These are phyloP conservation scores for Microvelia longipes DNA, from an alignment of 1,140 invertebrate species.

Conservation along the genomic window DNA sequence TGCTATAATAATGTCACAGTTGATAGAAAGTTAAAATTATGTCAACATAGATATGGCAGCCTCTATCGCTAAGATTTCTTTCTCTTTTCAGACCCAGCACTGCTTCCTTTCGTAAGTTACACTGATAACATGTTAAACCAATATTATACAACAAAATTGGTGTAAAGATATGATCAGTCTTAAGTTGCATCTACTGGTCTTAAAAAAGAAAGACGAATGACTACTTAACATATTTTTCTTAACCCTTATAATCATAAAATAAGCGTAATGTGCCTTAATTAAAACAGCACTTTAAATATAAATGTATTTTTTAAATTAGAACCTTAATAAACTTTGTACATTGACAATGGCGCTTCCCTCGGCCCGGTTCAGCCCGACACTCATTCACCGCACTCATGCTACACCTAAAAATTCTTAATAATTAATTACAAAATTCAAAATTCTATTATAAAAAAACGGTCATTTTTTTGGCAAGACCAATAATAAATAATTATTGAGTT, in stretches of 20 bases:
- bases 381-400: constrained; percentile 18
- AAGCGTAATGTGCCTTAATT: not conserved
- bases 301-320: not conserved
- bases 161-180: not conserved
- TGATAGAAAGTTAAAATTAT: too few relatives aligned
- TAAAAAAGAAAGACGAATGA: not conserved
- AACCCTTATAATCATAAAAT: not conserved
- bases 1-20: too few relatives aligned
- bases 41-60: too few relatives aligned
- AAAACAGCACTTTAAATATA: not conserved
- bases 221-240: not conserved
- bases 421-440: constrained; percentile 21
- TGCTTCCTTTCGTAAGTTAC: too few relatives aligned
- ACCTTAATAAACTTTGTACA: not conserved
- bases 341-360: not conserved
- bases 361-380: constrained; percentile 8
- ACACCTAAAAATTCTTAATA: constrained; percentile 17
- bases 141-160: too few relatives aligned
- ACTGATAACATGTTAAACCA: too few relatives aligned
- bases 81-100: too few relatives aligned
- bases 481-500: constrained; percentile 24
- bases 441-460: constrained; percentile 23
- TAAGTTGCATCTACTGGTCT: not conserved
- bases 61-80: too few relatives aligned
- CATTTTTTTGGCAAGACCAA: constrained; percentile 23